Evolutionary conservation across 2,113 vertebrate species (phyloP), one percentile per base, ranked within the genome.

Genomic region (Hemicordylus capensis): DNA sequence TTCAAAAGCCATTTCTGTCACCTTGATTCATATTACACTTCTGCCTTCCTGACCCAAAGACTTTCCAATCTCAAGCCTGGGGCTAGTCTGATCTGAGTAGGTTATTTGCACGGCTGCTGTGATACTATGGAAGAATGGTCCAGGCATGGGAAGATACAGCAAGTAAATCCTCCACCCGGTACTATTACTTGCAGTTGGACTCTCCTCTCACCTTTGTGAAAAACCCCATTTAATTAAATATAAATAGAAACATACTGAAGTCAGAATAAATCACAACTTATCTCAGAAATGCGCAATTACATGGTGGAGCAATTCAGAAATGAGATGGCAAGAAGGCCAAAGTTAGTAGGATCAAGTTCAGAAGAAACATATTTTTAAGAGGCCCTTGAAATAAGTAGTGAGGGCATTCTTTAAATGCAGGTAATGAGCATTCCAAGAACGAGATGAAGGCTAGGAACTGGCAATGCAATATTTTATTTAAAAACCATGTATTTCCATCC

Each of bases 1-100:
- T 93, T 93, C 80, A 89, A 93, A 83, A 93, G 89, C 93, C 93
- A 85, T 93, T 94, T 94, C 93, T 96, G 96, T 96, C 94, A 93
- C 82, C 90, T 91, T 94, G 87, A 90, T 95, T 97, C 96, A 93
- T 95, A 93, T 90, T 63, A 80, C 89, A 89, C 88, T 82, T 88
- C 89, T 85, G 81, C 74, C 37, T 85, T 88, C 84, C 56, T 69
- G 48, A 31, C 78, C 66, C 76, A 70, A 89, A 69, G 17, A 69
- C 26, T 26, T 77, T 37, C 44, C 12, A 84, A 19, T 67, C 69
- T 5, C 14, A 80, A 2, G 3, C 80, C 46, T 44, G 4, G 37
- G 28, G 22, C 37, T 42, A 58, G 42, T 70, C 24, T 42, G 66
- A 72, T 72, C 34, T 19, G 26, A 24, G 1, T n/a, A 61, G 44